phyloP scores from a whole-genome alignment of 1,140 invertebrate genomes.

The Drosophila tani region DNA sequence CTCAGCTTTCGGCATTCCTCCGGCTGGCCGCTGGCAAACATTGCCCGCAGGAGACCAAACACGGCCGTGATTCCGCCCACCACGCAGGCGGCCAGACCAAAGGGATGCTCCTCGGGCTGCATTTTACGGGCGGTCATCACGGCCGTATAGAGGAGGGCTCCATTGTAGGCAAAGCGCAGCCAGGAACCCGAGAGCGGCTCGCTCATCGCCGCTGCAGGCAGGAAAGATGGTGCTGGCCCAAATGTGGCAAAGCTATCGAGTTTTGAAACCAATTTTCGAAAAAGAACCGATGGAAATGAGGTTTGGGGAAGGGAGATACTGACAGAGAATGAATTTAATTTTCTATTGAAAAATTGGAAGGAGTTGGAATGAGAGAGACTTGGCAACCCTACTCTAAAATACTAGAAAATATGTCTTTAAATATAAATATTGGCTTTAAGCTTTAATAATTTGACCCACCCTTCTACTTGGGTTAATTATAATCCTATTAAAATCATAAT shows the following conservation, averaged over 20 bases:
- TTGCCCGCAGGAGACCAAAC: slow-evolving; percentile 51
- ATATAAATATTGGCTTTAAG: neutral
- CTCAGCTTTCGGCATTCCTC: slow-evolving; percentile 42
- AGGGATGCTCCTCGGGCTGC: slow-evolving; percentile 46
- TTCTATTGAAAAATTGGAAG: too few relatives aligned
- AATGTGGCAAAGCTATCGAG: slow-evolving; percentile 14
- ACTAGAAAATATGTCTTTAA: neutral
- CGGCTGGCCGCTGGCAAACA: slow-evolving; percentile 38
- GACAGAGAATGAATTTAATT: neutral
- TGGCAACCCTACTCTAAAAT: too few relatives aligned
- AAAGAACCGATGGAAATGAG: slow-evolving; percentile 3
- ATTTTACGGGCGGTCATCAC: slow-evolving; percentile 37
- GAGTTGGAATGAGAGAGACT: too few relatives aligned
- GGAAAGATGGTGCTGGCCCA: neutral
- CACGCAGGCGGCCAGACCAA: slow-evolving; percentile 55
- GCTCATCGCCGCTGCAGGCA: slow-evolving; percentile 44
- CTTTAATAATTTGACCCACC: neutral
- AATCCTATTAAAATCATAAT: neutral
- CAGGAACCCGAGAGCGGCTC: slow-evolving; percentile 56
- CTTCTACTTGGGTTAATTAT: neutral
- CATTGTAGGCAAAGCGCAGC: slow-evolving; percentile 59
- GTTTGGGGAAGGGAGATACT: neutral
- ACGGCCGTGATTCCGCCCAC: slow-evolving; percentile 60
- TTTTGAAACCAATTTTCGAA: slow-evolving; percentile 14
- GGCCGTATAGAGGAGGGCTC: slow-evolving; percentile 50